Base-by-base conservation (phyloP, 2,113 vertebrate genomes). In the Spea bombifrons region DNA sequence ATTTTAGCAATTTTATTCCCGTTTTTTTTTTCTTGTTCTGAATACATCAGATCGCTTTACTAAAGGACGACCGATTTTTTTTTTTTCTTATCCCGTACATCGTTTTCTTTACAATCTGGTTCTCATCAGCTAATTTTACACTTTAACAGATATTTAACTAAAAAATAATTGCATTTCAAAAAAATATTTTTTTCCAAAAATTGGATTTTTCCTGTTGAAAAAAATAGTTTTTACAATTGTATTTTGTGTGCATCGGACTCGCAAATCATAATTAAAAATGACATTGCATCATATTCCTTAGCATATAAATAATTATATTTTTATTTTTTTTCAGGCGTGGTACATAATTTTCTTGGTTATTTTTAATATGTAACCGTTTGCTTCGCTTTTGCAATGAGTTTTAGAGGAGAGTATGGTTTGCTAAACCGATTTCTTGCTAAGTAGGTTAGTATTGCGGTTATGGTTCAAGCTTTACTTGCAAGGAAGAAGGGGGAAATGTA, bases 341-440 rank as follows among this genome's bases (percentile, higher is more conserved):
- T 13, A 9, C 10, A 61, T 13, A 1, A 15, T n/a, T 61, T 61
- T 5, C 15, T 5, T 10, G n/a, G 12, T 55, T 17, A 78, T 43
- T 52, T 44, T 10, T 53, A 46, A 73, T 47, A 67, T 4, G 13
- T 49, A 30, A 59, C 76, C 44, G 15, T 65, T 45, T 13, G 50
- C 16, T 72, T 65, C 55, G 48, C 64, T 67, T 80, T 67, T 63
- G 52, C n/a, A 44, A 69, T 16, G 8, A 30, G 15, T 7, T 16
- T 30, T 17, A 1, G 49, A 59, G 78, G 65, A 61, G 78, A 68
- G 16, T 73, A 84, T 81, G 83, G 76, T 61, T 83, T 82, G 71
- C 82, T 84, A 86, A 88, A 84, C 78, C 87, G 83, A 87, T 87
- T 85, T 84, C 77, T 78, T 80, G 78, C 80, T 86, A 88, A 87